These are phyloP conservation scores for Desmodus rotundus DNA, from an alignment of 2,113 vertebrate genomes.

Conservation along the genomic window DNA sequence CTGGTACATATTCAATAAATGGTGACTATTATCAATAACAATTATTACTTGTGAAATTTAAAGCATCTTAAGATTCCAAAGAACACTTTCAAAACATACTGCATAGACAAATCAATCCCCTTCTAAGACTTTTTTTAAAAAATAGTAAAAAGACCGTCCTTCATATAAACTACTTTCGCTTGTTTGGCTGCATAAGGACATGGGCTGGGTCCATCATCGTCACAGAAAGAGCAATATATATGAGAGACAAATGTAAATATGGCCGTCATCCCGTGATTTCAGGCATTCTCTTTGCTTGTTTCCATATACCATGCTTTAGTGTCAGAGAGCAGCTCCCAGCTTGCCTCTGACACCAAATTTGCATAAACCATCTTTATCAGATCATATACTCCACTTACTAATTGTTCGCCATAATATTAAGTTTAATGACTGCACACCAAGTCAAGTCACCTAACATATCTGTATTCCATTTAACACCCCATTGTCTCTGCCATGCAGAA, in stretches of 20 bases:
- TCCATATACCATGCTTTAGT: neutral
- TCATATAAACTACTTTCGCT: neutral
- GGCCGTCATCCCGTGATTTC: neutral
- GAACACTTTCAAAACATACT: neutral
- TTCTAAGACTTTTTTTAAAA: neutral
- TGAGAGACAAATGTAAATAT: neutral
- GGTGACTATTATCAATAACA: neutral
- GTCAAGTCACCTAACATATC: neutral
- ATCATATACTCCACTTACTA: neutral
- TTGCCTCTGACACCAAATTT: neutral
- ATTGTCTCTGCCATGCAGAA: neutral
- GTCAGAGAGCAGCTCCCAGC: neutral
- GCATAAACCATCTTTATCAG: neutral
- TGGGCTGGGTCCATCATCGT: neutral
- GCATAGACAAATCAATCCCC: neutral
- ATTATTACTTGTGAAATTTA: neutral
- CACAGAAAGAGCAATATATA: neutral
- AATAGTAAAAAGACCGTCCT: neutral
- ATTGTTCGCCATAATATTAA: neutral
- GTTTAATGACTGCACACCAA: neutral
- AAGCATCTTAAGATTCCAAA: neutral
- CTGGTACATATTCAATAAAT: neutral
- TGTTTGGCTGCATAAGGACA: neutral
- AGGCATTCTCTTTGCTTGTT: neutral
- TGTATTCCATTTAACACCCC: neutral